Conservation (phyloP, 1,140 invertebrate genomes). For the Panulirus ornatus region DNA sequence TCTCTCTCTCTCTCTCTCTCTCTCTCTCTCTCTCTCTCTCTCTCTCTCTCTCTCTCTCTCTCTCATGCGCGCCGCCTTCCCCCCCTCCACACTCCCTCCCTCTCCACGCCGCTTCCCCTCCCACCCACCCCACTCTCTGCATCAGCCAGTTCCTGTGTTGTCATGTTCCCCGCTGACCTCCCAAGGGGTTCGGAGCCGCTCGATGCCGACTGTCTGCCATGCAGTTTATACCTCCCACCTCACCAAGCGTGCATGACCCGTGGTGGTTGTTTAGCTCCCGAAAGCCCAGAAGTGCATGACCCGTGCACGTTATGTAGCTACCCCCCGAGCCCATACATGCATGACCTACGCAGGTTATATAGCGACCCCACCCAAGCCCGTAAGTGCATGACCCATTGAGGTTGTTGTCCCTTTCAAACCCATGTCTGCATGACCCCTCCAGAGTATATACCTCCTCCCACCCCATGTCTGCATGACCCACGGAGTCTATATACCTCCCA, state of each 20-base stretch:
- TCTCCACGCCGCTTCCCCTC: neutral
- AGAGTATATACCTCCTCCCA: no score
- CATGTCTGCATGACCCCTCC: no score
- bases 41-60: neutral
- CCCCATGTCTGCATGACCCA: neutral
- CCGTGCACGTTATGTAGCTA: no score
- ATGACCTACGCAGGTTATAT: no score
- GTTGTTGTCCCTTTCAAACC: no score
- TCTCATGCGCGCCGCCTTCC: no score
- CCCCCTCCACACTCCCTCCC: neutral
- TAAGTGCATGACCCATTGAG: no score
- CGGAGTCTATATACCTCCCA: neutral
- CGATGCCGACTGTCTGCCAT: neutral
- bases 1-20: neutral
- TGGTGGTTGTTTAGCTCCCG: neutral
- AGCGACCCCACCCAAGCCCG: no score
- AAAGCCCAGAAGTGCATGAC: no score
- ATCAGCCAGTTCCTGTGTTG: constrained; percentile 1
- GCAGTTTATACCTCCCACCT: neutral
- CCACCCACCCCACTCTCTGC: constrained; percentile 3
- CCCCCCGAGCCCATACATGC: no score
- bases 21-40: neutral
- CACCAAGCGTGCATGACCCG: neutral
- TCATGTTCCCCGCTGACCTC: constrained; percentile 16
- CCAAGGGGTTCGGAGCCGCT: neutral